A percentile compares a stretch with the other conserved stretches of the same genome.
Conservation (phyloP, 2,113 vertebrate genomes). For the Tringa solitaria region DNA sequence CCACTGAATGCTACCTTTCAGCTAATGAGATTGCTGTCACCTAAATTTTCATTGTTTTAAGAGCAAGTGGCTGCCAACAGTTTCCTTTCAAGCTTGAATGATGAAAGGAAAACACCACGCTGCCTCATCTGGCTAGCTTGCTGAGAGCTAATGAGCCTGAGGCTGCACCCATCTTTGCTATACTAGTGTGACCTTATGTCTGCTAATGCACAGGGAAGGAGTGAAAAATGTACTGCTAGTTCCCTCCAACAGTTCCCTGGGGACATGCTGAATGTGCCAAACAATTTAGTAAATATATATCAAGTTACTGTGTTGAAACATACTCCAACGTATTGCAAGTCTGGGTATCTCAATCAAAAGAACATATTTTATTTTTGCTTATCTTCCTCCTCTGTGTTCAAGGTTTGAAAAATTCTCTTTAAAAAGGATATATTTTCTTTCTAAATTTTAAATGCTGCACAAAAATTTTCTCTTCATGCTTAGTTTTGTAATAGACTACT, state of each 20-base stretch:
- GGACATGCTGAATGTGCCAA: conserved; percentile 71
- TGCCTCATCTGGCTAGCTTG: conserved; percentile 80
- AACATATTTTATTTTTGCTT: conserved; percentile 46
- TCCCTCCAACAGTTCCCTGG: conserved; percentile 67
- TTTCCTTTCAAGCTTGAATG: conserved; percentile 86
- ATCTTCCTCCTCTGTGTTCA: not conserved
- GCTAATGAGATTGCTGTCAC: conserved; percentile 80
- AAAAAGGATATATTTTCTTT: not conserved
- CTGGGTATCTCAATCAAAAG: conserved; percentile 64
- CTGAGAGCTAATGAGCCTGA: conserved; percentile 82
- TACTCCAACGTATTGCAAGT: conserved; percentile 53
- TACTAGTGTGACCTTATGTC: conserved; percentile 79
- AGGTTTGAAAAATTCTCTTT: not conserved
- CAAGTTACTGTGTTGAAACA: conserved; percentile 69
- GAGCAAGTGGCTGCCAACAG: conserved; percentile 81
- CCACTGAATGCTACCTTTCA: conserved; percentile 49
- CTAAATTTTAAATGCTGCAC: not conserved
- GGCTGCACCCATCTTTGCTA: conserved; percentile 78
- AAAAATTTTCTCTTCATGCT: not conserved
- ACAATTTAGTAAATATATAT: conserved; percentile 80
- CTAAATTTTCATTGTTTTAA: conserved; percentile 86
- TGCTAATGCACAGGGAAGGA: conserved; percentile 75
- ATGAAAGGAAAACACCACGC: conserved; percentile 81
- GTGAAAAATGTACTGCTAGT: conserved; percentile 69
- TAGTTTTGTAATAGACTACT: not conserved